Conservation (phyloP, 2,888 invertebrate genomes). For the Ferrisia virgata region DNA sequence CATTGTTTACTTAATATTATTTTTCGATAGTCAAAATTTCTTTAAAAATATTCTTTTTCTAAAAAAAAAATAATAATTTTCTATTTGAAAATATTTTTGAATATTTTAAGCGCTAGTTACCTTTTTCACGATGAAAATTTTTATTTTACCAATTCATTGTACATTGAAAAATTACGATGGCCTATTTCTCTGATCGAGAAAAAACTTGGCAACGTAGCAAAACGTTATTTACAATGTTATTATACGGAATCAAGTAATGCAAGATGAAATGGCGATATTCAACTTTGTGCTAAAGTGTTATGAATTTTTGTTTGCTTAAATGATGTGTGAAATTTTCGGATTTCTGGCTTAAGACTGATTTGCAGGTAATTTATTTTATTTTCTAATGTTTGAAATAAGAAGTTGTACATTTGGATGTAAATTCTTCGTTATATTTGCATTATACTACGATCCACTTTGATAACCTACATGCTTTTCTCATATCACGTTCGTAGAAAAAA, state of each 20-base stretch:
- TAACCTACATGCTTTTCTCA: conserved; percentile 1
- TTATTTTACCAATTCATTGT: too few species aligned
- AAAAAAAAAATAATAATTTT: too few species aligned
- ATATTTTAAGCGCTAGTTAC: too few species aligned
- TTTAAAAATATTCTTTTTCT: too few species aligned
- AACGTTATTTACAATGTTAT: conserved; percentile 3
- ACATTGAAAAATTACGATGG: too few species aligned
- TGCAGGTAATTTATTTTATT: neutral
- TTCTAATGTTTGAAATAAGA: neutral
- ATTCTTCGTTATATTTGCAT: neutral
- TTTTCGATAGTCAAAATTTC: too few species aligned
- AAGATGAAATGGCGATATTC: conserved; percentile 22
- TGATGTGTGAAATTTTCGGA: neutral
- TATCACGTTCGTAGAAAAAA: neutral
- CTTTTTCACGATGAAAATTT: too few species aligned
- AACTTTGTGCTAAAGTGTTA: conserved; percentile 15
- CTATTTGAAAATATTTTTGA: too few species aligned
- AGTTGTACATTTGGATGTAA: neutral
- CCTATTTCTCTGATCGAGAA: neutral
- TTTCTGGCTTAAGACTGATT: conserved; percentile 24
- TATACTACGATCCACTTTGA: neutral
- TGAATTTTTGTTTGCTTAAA: conserved; percentile 1
- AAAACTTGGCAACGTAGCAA: neutral
- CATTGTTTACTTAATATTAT: too few species aligned
- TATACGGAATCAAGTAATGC: neutral